Evolutionary conservation across 1,140 invertebrate species (phyloP).

Genomic region (Agrypnia vestita): DNA sequence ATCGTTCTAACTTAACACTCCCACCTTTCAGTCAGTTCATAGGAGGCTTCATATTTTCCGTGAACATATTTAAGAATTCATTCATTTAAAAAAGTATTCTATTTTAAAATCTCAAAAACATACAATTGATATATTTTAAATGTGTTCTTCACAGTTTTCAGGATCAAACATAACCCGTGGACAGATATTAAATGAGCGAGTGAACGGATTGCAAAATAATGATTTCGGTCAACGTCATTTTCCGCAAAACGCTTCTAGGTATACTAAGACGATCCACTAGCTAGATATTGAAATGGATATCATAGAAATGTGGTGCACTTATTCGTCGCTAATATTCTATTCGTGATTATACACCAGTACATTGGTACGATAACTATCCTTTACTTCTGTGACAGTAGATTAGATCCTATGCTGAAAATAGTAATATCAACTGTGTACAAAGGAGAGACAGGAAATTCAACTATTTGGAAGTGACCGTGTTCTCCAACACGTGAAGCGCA

Average conservation of each 20-base stretch:
- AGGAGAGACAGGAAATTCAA: neutral
- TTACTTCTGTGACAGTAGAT: constrained; percentile 49
- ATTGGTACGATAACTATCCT: constrained; percentile 56
- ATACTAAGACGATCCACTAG: constrained; percentile 54
- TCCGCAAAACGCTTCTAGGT: constrained; percentile 51
- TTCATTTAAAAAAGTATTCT: too few relatives aligned
- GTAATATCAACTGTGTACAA: constrained; percentile 7
- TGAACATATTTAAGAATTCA: too few relatives aligned
- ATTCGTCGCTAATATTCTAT: constrained; percentile 51
- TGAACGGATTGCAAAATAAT: constrained; percentile 46
- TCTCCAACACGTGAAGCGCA: neutral
- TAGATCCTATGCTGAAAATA: constrained; percentile 31
- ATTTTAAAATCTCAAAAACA: too few relatives aligned
- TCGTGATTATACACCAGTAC: constrained; percentile 54
- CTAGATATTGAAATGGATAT: constrained; percentile 59
- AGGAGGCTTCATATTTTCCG: too few relatives aligned
- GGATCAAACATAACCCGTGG: too few relatives aligned
- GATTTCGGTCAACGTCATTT: constrained; percentile 56
- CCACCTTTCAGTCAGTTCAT: too few relatives aligned
- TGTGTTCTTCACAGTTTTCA: too few relatives aligned
- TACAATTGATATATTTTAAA: too few relatives aligned
- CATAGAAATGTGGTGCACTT: constrained; percentile 57
- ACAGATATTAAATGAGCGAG: neutral
- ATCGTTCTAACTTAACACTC: too few relatives aligned
- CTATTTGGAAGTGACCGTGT: neutral